phyloP scores from a whole-genome alignment of 2,113 vertebrate species.

The Larimichthys polyactis region DNA sequence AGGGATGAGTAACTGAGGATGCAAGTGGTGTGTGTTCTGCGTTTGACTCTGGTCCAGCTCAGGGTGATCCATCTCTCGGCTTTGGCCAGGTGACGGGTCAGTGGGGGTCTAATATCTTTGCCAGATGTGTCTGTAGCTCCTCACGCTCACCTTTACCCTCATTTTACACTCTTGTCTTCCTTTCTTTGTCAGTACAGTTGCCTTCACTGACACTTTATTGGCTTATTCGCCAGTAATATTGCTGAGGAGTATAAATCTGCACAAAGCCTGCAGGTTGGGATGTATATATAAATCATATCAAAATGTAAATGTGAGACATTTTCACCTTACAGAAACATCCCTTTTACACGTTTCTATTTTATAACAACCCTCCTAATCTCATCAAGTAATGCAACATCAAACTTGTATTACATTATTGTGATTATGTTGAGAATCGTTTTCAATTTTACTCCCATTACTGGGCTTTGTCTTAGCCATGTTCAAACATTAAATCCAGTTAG shows the following conservation, averaged over 20 bases:
- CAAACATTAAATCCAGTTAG: no score
- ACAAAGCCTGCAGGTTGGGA: neutral
- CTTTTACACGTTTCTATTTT: no score
- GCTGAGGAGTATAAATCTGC: neutral
- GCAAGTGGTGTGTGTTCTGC: constrained; percentile 34
- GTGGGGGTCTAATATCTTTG: constrained; percentile 60
- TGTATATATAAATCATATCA: neutral
- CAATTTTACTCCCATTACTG: no score
- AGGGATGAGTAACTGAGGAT: neutral
- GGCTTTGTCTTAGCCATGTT: no score
- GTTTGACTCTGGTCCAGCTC: constrained; percentile 42
- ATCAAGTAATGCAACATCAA: no score
- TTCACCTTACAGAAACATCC: no score
- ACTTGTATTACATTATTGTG: no score
- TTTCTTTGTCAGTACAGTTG: neutral
- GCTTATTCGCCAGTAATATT: neutral
- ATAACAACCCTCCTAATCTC: no score
- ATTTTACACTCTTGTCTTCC: neutral
- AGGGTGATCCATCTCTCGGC: constrained; percentile 59
- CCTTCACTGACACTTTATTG: constrained; percentile 11
- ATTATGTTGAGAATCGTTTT: no score
- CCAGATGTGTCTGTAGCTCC: constrained; percentile 64
- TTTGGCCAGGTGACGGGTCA: constrained; percentile 43
- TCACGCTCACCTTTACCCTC: constrained; percentile 32
- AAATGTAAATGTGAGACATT: no score